These are phyloP conservation scores for Cydia amplana DNA, from an alignment of 1,140 invertebrate species.

Conservation along the genomic window DNA sequence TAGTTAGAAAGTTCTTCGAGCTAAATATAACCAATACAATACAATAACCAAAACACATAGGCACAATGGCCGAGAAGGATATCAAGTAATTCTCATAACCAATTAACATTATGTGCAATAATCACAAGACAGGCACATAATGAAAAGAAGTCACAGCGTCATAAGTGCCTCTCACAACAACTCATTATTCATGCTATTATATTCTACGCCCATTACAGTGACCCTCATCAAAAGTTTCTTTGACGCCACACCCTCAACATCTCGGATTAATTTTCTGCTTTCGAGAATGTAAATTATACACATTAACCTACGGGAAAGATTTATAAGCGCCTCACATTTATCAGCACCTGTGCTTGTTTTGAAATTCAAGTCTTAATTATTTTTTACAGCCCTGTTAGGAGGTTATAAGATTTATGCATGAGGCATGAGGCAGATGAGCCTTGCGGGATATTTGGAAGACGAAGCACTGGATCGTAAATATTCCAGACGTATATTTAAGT, in stretches of 20 bases:
- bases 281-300: constrained; percentile 49
- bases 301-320: constrained; percentile 40
- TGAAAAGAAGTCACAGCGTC: constrained; percentile 36
- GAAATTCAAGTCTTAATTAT: constrained; percentile 29
- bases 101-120: not conserved
- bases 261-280: constrained; percentile 47
- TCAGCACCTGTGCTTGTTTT: constrained; percentile 40
- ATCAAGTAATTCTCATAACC: too few species aligned
- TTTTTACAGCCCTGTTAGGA: constrained; percentile 26
- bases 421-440: not conserved
- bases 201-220: constrained; percentile 48
- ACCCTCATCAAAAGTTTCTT: constrained; percentile 59
- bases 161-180: constrained; percentile 38
- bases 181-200: constrained; percentile 45
- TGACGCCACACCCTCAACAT: constrained; percentile 44
- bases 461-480: not conserved
- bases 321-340: constrained; percentile 41
- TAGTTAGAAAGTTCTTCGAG: too few species aligned
- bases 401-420: constrained; percentile 15
- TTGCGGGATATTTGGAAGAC: not conserved
- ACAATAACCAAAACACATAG: too few species aligned
- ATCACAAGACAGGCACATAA: constrained; percentile 33
- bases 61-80: not conserved
- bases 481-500: not conserved
- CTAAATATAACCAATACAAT: too few species aligned